Conservation (phyloP, 2,888 invertebrate species). For the Arctia plantaginis region DNA sequence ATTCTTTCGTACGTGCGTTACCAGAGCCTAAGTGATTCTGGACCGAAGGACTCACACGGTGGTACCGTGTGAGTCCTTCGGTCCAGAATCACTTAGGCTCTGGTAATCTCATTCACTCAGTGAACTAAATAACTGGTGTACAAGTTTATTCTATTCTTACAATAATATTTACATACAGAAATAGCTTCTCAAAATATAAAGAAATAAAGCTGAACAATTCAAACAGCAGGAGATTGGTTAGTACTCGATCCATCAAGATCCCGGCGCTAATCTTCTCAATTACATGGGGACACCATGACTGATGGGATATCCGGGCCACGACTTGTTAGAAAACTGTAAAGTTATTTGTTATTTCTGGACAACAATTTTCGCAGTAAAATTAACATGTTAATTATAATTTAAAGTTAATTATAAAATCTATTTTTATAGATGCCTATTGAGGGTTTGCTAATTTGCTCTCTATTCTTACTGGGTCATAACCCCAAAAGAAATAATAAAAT, state of each 20-base stretch:
- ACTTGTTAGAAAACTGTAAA: slow-evolving; percentile 18
- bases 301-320: slow-evolving; percentile 35
- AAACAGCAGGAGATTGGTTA: slow-evolving; percentile 27
- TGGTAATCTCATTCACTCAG: not conserved
- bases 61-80: too few species aligned
- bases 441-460: too few species aligned
- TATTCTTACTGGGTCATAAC: too few species aligned
- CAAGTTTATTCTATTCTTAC: not conserved
- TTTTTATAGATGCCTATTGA: not conserved
- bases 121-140: too few species aligned
- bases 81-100: too few species aligned
- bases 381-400: not conserved
- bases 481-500: too few species aligned
- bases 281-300: slow-evolving; percentile 45
- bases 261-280: slow-evolving; percentile 35
- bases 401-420: not conserved
- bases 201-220: slow-evolving; percentile 34
- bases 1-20: too few species aligned
- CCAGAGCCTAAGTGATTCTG: too few species aligned
- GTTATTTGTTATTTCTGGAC: not conserved
- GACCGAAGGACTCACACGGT: too few species aligned
- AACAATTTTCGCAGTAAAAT: not conserved
- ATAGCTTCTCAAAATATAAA: slow-evolving; percentile 20
- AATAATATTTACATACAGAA: not conserved
- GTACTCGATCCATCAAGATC: slow-evolving; percentile 41